Base-by-base conservation (phyloP, 2,888 invertebrate species). In the Aethes cnicana region DNA sequence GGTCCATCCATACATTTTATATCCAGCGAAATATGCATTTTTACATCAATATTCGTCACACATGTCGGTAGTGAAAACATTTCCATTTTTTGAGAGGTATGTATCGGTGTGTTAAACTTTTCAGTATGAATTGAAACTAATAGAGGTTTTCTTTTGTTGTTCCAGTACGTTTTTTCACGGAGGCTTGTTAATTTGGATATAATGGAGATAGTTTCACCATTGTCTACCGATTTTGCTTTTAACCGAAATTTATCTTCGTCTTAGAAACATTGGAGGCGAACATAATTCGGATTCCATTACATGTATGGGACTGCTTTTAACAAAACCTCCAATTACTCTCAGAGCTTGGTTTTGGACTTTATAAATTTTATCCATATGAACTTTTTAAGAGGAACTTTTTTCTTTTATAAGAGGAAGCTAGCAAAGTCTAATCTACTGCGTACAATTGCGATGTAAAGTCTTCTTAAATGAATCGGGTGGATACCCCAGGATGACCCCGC, bases 371-470 rank as follows among this genome's bases (percentile, higher is more conserved):
- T 18, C 4, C 21, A 61, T 16, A 30, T 61, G 33, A 3, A 33
- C 53, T 37, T 61, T 48, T n/a, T n/a, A n/a, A n/a, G n/a, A n/a
- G 9, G 30, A 18, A 21, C 56, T 54, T 21, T 30, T 59, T 3
- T 50, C 58, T 36, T 59, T 3, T 50, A 57, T 36, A 55, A 60
- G 0, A 66, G 21, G 44, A 56, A 62, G 23, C 58, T 21, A 0
- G 44, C 61, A 43, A 62, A 64, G 36, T 66, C 64, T 0, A 68
- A 11, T 18, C 66, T 41, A 37, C 64, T 66, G 11, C 66, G 35
- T 28, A 67, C 57, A 3, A 64, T 14, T 4, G 63, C 11, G 2
- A 69, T 59, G 39, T 66, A 66, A 1, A 66, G 8, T n/a, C 50
- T 26, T 30, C 63, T 18, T 2, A 63, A 41, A 53, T 66, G 56